Evolutionary conservation across 1,140 invertebrate genomes (phyloP), one percentile per base, ranked within the genome.

Genomic region (Zophobas atratus): DNA sequence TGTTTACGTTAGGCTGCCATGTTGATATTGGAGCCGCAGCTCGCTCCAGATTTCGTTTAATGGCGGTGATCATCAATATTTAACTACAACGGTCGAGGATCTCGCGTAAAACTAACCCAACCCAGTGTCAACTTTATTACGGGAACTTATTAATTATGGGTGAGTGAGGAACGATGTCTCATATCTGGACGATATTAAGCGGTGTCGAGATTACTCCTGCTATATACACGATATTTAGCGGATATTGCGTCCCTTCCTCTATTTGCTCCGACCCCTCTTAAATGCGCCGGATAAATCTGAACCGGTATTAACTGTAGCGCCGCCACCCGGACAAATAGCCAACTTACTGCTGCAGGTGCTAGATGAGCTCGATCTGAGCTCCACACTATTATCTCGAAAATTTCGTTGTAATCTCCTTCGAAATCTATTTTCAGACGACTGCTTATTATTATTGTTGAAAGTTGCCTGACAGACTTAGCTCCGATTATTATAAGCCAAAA

Each of bases 21-120:
- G 60, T 67, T 67, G 60, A 67, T 67, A 75, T 76, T 73, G 55
- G 60, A 75, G 73, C 74, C 48, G 41, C 70, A 72, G 70, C 67
- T 80, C 57, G 78, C 75, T 63, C 75, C 78, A 80, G 78, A 80
- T 77, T 80, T 77, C 71, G 34, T 60, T 74, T 80, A 80, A 77
- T 80, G 70, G 74, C 60, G 38, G 60, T 33, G 38, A 67, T 67
- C 60, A 67, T 67, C 60, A 67, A 67, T 67, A 67, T 67, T 67
- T 67, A 67, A 67, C 36, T 4, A 67, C 60, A 67, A 67, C 60
- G 60, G 34, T n/a, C 60, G 8, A 32, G 60, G 43, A 67, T 67
- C 38, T 67, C 36, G 6, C 60, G 39, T 67, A 67, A 67, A 67
- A 67, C 60, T 67, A 67, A 41, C 60, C 39, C 2, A 67, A 41